Conservation (phyloP, 2,888 invertebrate genomes). For the Conops quadrifasciatus region DNA sequence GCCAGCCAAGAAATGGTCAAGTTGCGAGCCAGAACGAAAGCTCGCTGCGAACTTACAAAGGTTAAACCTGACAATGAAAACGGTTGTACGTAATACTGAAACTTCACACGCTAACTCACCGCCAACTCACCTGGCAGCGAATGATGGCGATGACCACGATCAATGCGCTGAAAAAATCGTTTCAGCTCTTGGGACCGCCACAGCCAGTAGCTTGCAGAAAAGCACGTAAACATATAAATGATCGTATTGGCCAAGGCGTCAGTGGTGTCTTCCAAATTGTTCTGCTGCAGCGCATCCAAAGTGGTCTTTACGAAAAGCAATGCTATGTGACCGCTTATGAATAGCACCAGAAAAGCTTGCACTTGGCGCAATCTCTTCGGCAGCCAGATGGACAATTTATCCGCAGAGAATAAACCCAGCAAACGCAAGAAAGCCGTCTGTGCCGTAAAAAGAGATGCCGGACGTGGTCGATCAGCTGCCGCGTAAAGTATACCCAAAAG, state of each 20-base stretch:
- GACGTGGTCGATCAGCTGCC: conserved; percentile 44
- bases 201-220: conserved; percentile 54
- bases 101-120: neutral
- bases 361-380: conserved; percentile 38
- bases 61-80: conserved; percentile 45
- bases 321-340: conserved; percentile 49
- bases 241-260: conserved; percentile 56
- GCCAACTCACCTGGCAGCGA: conserved; percentile 52
- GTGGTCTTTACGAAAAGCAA: conserved; percentile 53
- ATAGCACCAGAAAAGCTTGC: conserved; percentile 45
- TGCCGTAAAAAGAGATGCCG: conserved; percentile 47
- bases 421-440: conserved; percentile 46
- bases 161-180: conserved; percentile 48
- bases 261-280: conserved; percentile 53
- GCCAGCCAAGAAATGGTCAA: conserved; percentile 50
- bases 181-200: conserved; percentile 42
- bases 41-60: conserved; percentile 50
- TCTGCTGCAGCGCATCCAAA: conserved; percentile 48
- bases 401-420: conserved; percentile 48
- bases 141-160: conserved; percentile 54
- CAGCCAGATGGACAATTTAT: conserved; percentile 41
- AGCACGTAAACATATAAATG: conserved; percentile 56
- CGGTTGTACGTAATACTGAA: neutral
- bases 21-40: conserved; percentile 45
- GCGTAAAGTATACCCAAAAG: conserved; percentile 43